Evolutionary conservation across 2,888 invertebrate genomes (phyloP).

Genomic region (Sialis lutaria): DNA sequence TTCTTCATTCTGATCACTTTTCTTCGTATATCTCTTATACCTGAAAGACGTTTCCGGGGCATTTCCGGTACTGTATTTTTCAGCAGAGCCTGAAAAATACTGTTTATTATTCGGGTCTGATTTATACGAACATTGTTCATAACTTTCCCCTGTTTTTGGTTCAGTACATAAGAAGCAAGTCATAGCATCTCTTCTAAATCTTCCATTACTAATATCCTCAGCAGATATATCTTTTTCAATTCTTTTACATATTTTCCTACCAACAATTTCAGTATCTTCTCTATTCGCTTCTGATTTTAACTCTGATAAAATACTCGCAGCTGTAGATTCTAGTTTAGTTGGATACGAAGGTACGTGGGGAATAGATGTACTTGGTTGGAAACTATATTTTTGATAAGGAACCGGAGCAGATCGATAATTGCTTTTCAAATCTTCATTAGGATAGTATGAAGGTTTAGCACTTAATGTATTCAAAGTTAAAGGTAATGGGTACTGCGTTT

Average conservation of each 20-base stretch:
- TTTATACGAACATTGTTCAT: conserved; percentile 37
- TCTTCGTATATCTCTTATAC: conserved; percentile 22
- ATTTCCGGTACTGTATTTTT: conserved; percentile 18
- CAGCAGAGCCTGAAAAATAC: conserved; percentile 21
- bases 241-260: conserved; percentile 37
- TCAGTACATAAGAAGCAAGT: conserved; percentile 36
- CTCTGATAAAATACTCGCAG: neutral
- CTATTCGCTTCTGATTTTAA: conserved; percentile 1
- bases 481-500: conserved; percentile 2
- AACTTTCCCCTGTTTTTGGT: conserved; percentile 31
- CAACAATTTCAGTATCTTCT: conserved; percentile 10
- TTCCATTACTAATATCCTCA: conserved; percentile 14
- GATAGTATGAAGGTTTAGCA: conserved; percentile 4
- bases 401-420: conserved; percentile 23
- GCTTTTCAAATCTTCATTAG: neutral
- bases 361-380: conserved; percentile 15
- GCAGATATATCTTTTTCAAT: conserved; percentile 31
- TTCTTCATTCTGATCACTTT: conserved; percentile 14
- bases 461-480: conserved; percentile 1
- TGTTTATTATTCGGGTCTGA: conserved; percentile 26
- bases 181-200: conserved; percentile 21
- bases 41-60: conserved; percentile 16
- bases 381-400: conserved; percentile 23
- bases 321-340: conserved; percentile 4
- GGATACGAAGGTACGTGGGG: neutral